Base-by-base conservation (phyloP, 2,888 invertebrate species). In the Rotaria macrura region DNA sequence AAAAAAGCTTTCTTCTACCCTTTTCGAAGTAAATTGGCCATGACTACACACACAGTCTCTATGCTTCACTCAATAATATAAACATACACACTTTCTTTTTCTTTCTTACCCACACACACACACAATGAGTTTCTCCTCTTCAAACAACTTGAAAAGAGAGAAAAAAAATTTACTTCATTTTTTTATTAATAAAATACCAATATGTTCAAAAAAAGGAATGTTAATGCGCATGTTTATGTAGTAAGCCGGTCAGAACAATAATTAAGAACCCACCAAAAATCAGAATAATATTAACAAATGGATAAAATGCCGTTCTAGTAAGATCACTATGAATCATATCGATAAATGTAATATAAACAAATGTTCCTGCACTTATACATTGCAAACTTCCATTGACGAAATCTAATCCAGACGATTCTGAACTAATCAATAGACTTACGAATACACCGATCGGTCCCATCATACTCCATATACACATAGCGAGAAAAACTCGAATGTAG, bases 1-100 rank as follows among this genome's bases (percentile, higher is more conserved):
- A 34, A 29, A 79, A 43, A 43, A 38, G 4, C 23, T 2, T 40
- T n/a, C 14, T 38, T 79, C n/a, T 79, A 79, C 79, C 79, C 79
- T 79, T 79, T 79, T 43, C 79, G 79, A 79, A 79, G 79, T 43
- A 79, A 43, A 79, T 79, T 79, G 79, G 79, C 79, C 79, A 79
- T 79, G 34, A 65, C 65, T 65, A 65, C 65, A 57, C 54, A 57
- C 65, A 34, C 65, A 65, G 65, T 65, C 65, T 65, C 65, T 65
- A 65, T 65, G 65, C 38, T 17, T 65, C 65, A 34, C 1, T 34
- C 34, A 65, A 34, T 34, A 65, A 65, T 65, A 65, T 65, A 65
- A 65, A 29, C 29, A 65, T 20, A 38, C 65, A 65, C 34, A 65
- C 12, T 65, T 38, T 65, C 29, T 65, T 65, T 54, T 54, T 65